Base-by-base conservation (phyloP, 2,113 vertebrate species). In the Istiophorus platypterus region DNA sequence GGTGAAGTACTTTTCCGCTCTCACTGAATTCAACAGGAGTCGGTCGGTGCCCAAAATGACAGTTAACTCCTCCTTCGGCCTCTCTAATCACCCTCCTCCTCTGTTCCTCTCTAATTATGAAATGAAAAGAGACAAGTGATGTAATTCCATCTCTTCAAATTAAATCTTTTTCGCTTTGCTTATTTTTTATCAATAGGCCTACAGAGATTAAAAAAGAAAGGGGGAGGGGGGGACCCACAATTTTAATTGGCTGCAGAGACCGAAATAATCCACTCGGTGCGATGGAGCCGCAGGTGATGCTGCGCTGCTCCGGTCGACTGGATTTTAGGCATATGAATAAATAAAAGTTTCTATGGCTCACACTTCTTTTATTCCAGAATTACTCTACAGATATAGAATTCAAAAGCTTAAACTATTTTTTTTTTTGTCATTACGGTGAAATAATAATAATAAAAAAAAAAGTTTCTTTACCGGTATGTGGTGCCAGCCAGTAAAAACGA, bases 391-490 rank as follows among this genome's bases (percentile, higher is more conserved):
- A 47, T 7, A 37, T 2, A 0, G 1, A 49, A 26, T 27, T 37
- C 5, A 1, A 3, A 1, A 14, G 4, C 27, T 59, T 2, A 20
- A 39, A 41, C n/a, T n/a, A n/a, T n/a, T n/a, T n/a, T n/a, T n/a
- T n/a, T n/a, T n/a, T n/a, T n/a, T n/a, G n/a, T n/a, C n/a, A n/a
- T n/a, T n/a, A 10, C 7, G n/a, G 2, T 5, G 1, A 49, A 27
- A n/a, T n/a, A n/a, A n/a, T n/a, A n/a, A n/a, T n/a, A n/a, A n/a
- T 64, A 62, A 57, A 54, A 70, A 57, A n/a, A 26, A 72, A 75
- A 15, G 18, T 72, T 63, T 65, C 2, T 82, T 90, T 92, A 91
- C 91, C 91, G 63, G 80, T 66, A 72, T 68, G 42, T 64, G 51
- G 20, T 24, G 66, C 2, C 42, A 71, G 63, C 13, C 26, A 67